These are phyloP conservation scores for Rhineura floridana DNA, from an alignment of 2,113 vertebrate species.

Conservation along the genomic window DNA sequence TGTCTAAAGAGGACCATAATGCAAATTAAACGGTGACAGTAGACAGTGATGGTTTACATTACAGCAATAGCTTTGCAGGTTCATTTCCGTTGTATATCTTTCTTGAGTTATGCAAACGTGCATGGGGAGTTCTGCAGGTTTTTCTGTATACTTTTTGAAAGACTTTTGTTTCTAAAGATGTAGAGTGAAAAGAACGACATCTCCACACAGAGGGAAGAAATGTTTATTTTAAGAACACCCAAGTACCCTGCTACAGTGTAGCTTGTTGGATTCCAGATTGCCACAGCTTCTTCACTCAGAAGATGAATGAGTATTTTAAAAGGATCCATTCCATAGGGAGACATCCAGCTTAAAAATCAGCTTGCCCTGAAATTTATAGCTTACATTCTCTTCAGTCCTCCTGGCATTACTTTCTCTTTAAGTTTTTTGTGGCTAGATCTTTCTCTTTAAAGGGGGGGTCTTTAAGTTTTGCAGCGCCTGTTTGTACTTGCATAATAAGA, in stretches of 20 bases:
- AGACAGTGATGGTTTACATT: slow-evolving; percentile 57
- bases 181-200: slow-evolving; percentile 62
- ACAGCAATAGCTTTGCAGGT: slow-evolving; percentile 62
- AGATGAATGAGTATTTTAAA: slow-evolving; percentile 64
- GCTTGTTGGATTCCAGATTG: slow-evolving; percentile 68
- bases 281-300: slow-evolving; percentile 56
- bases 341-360: slow-evolving; percentile 7
- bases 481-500: not conserved
- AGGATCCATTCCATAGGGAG: slow-evolving; percentile 31
- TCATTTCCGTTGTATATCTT: slow-evolving; percentile 76
- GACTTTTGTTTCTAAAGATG: slow-evolving; percentile 67
- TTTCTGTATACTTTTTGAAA: slow-evolving; percentile 66
- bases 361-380: slow-evolving; percentile 27
- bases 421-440: slow-evolving; percentile 4
- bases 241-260: slow-evolving; percentile 39
- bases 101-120: slow-evolving; percentile 46
- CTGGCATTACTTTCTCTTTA: not conserved
- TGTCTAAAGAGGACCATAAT: slow-evolving; percentile 49
- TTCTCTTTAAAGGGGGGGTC: not conserved
- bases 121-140: slow-evolving; percentile 52
- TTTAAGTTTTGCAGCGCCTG: not conserved
- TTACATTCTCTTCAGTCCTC: slow-evolving; percentile 31
- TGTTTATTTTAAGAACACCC: slow-evolving; percentile 74
- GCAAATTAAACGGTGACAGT: slow-evolving; percentile 57
- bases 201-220: slow-evolving; percentile 59